Conservation (phyloP, 37 sponge, comb jelly and placozoan species). For the Axinella damicornis region DNA sequence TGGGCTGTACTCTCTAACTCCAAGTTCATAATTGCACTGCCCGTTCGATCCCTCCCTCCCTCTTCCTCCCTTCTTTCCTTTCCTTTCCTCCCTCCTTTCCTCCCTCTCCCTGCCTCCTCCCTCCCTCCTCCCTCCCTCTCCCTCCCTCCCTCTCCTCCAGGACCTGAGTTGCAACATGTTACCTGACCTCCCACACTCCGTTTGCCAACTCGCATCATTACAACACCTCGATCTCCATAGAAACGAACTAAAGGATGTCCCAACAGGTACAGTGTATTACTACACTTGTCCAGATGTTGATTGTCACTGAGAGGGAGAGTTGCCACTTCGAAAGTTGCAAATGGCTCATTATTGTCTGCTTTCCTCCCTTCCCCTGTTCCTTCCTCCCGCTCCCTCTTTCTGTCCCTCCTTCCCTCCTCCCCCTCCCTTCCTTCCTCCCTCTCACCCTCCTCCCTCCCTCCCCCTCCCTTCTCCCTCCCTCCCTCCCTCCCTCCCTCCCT, state of each 20-base stretch:
- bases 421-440: conserved; percentile 45
- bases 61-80: background rate
- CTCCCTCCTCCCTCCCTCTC: background rate
- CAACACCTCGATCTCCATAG: conserved; percentile 61
- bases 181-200: conserved; percentile 54
- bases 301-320: background rate
- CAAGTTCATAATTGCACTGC: too few relatives aligned
- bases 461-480: too few relatives aligned
- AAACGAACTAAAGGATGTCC: conserved; percentile 66
- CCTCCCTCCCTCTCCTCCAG: conserved; percentile 2
- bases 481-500: too few relatives aligned
- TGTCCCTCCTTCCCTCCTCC: conserved; percentile 29
- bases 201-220: conserved; percentile 42
- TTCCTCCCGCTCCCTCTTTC: too few relatives aligned
- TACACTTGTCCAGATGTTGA: background rate
- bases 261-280: conserved; percentile 40
- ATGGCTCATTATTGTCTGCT: background rate
- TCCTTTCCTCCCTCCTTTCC: background rate
- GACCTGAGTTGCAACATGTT: conserved; percentile 74
- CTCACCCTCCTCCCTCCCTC: too few relatives aligned
- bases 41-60: background rate
- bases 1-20: too few relatives aligned
- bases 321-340: background rate
- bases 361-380: too few relatives aligned
- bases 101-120: background rate